Evolutionary conservation across 2,888 invertebrate genomes (phyloP).

Genomic region (Eilema caniola): DNA sequence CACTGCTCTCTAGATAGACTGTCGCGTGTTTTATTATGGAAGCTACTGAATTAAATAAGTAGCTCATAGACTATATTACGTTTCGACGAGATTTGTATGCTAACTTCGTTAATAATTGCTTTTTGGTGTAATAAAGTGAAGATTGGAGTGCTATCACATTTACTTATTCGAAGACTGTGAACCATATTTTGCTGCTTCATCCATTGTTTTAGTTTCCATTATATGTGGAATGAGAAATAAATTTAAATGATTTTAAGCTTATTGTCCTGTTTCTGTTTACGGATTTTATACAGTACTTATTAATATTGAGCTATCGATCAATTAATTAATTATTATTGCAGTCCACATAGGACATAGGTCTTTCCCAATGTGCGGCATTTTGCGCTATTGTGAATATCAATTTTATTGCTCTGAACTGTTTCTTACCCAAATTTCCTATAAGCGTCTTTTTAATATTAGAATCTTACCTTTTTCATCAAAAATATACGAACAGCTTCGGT

Average conservation of each 20-base stretch:
- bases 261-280: background rate
- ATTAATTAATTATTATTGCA: too few relatives aligned
- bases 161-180: slow-evolving; percentile 18
- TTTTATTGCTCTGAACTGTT: background rate
- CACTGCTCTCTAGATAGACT: slow-evolving; percentile 78
- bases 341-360: too few relatives aligned
- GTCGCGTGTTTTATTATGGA: slow-evolving; percentile 81
- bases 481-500: slow-evolving; percentile 45
- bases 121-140: slow-evolving; percentile 39
- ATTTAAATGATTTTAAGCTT: background rate
- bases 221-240: background rate
- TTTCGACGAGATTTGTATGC: slow-evolving; percentile 52
- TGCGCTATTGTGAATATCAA: background rate
- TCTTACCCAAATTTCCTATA: background rate
- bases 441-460: background rate
- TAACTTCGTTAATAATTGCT: slow-evolving; percentile 51
- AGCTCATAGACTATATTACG: slow-evolving; percentile 63
- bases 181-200: background rate
- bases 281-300: background rate
- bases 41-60: slow-evolving; percentile 80
- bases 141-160: slow-evolving; percentile 29
- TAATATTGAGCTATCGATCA: background rate
- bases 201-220: background rate
- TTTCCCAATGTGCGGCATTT: too few relatives aligned
- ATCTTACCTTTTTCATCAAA: slow-evolving; percentile 5